These are phyloP conservation scores for Acrocephalus scirpaceus DNA, from an alignment of 2,797 vertebrate genomes.

Conservation along the genomic window DNA sequence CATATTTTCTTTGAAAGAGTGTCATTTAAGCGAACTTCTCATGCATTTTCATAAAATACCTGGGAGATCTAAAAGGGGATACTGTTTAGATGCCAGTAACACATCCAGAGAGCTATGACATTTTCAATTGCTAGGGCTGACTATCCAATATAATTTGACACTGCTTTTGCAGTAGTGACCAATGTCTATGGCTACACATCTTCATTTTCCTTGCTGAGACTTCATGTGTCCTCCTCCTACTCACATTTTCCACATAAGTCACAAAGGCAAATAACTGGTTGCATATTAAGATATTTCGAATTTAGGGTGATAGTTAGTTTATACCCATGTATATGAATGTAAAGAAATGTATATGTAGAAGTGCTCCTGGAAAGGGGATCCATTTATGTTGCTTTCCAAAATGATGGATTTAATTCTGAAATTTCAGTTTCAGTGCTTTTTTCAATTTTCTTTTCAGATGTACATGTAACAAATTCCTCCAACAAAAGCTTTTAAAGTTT, in stretches of 20 bases:
- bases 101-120: background rate
- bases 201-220: background rate
- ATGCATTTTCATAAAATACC: background rate
- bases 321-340: background rate
- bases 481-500: slow-evolving; percentile 21
- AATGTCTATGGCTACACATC: background rate
- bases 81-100: background rate
- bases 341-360: background rate
- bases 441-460: background rate
- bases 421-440: background rate
- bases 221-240: background rate
- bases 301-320: background rate
- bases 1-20: background rate
- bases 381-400: background rate
- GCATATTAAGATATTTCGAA: background rate
- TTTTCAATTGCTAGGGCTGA: background rate
- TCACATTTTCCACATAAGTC: background rate
- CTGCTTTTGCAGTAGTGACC: background rate
- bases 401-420: background rate
- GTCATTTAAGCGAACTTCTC: background rate
- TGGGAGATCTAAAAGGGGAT: background rate
- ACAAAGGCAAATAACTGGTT: background rate
- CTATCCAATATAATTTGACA: background rate
- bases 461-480: background rate
- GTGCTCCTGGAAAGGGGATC: background rate